Evolutionary conservation across 1,140 invertebrate genomes (phyloP), one percentile per base, ranked within the genome.

Genomic region (Uloborus diversus): DNA sequence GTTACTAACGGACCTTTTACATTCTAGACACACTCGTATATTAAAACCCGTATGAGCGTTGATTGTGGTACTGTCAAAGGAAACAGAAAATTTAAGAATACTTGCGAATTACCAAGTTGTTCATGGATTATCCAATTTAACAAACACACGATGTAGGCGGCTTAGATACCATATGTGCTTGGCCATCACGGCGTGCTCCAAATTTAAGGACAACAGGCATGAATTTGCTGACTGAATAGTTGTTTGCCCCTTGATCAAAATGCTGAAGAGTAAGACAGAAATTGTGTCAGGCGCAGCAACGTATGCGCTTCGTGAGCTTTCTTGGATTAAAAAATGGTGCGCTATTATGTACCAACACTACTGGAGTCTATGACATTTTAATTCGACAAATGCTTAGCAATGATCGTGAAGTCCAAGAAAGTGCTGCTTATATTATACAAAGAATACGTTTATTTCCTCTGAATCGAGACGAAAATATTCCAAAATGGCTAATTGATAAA

Each of bases 141-240:
- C 75, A 2, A 4, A 23, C 1, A 79, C 73, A 7, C 65, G 23
- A 66, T 78, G 73, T 9, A 32, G 51, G 3, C 62, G 61, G 4
- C 17, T 78, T 5, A 27, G 73, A 47, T 78, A 78, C 23, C 62
- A 78, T 37, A 33, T 78, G n/a, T 78, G 73, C n/a, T 56, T 78
- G 61, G 73, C 73, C 4, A 66, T 78, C 25, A 66, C 62, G 17
- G 61, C 73, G 5, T 65, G 61, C 37, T 65, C 47, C 47, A 32
- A 42, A 0, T 66, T 30, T 17, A 56, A 27, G 17, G 25, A 66
- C 3, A 78, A 78, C 20, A 5, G 73, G 9, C n/a, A 78, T 37
- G 61, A 78, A 42, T 78, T 78, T 30, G 62, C 47, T 4, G 42
- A 42, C 7, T 28, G 62, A 13, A 4, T 25, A 42, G 32, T 78